Evolutionary conservation across 35 echinoderm and acorn worm species (phyloP).

Genomic region (Chiridota heheva): DNA sequence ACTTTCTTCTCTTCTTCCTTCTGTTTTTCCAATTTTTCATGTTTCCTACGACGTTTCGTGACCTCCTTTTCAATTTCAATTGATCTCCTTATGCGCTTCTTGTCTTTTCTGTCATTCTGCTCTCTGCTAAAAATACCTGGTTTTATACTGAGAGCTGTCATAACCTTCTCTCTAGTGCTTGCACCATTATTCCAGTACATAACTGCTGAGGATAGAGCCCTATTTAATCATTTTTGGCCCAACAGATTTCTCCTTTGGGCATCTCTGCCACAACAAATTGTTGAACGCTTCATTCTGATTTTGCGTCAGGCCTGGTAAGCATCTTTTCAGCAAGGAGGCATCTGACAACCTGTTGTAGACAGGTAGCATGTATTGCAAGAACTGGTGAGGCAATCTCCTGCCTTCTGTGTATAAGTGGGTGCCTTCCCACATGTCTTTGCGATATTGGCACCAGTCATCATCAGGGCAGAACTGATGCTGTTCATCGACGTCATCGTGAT

Average conservation of each 20-base stretch:
- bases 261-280: neutral
- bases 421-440: conserved; percentile 7
- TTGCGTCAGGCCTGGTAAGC: conserved; percentile 15
- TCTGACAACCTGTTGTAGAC: neutral
- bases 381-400: neutral
- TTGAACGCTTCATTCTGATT: conserved; percentile 23
- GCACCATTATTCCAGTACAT: neutral
- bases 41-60: no score
- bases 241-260: conserved; percentile 13
- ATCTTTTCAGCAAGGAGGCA: conserved; percentile 1
- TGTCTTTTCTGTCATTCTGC: no score
- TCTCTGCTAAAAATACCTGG: no score
- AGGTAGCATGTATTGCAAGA: neutral
- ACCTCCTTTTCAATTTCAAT: no score
- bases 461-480: conserved; percentile 16
- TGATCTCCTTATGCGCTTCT: no score
- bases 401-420: conserved; percentile 1
- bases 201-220: neutral
- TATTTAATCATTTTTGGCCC: neutral
- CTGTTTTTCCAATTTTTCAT: no score
- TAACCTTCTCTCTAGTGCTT: neutral
- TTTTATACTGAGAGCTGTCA: no score
- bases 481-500: conserved; percentile 8
- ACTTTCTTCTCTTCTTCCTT: no score
- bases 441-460: conserved; percentile 10